Evolutionary conservation across 2,888 invertebrate species (phyloP).

Genomic region (Drosophila stalkeri): DNA sequence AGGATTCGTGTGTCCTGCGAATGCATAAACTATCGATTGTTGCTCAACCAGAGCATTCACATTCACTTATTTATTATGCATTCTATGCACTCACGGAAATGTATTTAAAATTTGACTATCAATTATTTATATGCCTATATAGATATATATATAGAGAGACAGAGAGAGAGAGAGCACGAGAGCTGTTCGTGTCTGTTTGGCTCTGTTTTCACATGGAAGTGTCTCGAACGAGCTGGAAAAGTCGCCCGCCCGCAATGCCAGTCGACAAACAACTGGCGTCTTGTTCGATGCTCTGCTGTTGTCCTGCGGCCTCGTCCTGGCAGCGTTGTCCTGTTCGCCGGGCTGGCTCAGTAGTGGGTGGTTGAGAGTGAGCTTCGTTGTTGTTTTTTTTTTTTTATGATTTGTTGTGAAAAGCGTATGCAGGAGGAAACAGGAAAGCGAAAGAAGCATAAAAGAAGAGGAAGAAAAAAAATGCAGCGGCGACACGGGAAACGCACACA

Average conservation of each 20-base stretch:
- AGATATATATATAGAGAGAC: no score
- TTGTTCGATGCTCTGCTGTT: constrained; percentile 26
- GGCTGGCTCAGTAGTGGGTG: constrained; percentile 46
- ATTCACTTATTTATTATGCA: constrained; percentile 9
- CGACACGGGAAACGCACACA: constrained; percentile 47
- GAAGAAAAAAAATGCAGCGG: constrained; percentile 58
- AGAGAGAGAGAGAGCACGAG: background rate
- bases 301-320: constrained; percentile 42
- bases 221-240: constrained; percentile 32
- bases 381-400: no score
- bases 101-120: constrained; percentile 26
- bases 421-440: constrained; percentile 73
- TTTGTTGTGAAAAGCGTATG: constrained; percentile 74
- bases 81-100: constrained; percentile 22
- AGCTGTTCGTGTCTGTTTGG: background rate
- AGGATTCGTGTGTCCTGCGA: constrained; percentile 48
- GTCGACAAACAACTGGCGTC: constrained; percentile 75
- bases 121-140: constrained; percentile 46
- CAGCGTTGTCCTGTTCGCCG: constrained; percentile 35
- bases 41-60: constrained; percentile 1
- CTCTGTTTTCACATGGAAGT: background rate
- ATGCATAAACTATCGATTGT: constrained; percentile 49
- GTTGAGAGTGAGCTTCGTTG: constrained; percentile 23
- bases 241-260: constrained; percentile 70
- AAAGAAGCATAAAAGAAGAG: constrained; percentile 8